Conservation (phyloP, 1,140 invertebrate genomes). For the Colletes latitarsis region DNA sequence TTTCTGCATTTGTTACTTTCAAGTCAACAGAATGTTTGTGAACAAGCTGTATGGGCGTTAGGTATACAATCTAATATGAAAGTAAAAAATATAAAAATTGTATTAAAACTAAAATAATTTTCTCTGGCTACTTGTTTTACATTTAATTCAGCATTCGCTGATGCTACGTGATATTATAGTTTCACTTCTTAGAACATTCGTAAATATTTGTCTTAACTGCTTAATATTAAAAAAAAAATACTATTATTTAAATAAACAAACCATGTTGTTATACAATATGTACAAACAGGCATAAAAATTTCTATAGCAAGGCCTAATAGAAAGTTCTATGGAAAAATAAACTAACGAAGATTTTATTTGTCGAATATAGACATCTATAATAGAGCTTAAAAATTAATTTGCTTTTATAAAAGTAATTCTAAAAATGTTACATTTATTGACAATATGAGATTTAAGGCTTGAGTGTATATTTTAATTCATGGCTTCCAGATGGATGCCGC, state of each 20-base stretch:
- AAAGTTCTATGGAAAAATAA: no score
- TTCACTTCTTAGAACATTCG: not conserved
- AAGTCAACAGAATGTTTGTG: slow-evolving; percentile 97
- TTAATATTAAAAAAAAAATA: not conserved
- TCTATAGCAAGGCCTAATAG: no score
- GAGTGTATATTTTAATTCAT: no score
- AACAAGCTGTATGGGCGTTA: slow-evolving; percentile 99
- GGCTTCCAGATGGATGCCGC: no score
- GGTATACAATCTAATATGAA: slow-evolving; percentile 81
- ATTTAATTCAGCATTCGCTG: no score
- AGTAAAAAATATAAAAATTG: not conserved
- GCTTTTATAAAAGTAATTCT: not conserved
- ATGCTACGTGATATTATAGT: not conserved
- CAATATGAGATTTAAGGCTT: not conserved
- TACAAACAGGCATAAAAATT: no score
- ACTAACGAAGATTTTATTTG: no score
- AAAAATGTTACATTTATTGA: not conserved
- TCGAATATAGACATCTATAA: no score
- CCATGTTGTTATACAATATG: not conserved
- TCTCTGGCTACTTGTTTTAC: no score
- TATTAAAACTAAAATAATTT: not conserved
- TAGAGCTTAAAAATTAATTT: no score
- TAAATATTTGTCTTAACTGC: not conserved
- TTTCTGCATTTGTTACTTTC: slow-evolving; percentile 96
- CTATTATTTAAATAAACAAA: not conserved